Conservation (phyloP, 2,113 vertebrate genomes). For the Polypterus senegalus region DNA sequence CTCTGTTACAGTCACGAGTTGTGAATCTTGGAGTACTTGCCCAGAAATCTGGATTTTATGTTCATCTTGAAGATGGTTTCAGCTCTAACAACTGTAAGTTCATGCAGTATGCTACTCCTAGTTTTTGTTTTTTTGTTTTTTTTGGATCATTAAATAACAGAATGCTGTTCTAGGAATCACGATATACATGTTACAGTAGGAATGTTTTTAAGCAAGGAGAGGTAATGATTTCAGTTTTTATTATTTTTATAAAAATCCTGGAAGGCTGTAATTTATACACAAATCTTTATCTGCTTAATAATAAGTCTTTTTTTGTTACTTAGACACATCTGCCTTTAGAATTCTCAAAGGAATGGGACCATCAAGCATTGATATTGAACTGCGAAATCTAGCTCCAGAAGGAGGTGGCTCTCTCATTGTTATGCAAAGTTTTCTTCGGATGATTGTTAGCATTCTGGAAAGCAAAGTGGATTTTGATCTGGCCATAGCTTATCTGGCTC, state of each 20-base stretch:
- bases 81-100: slow-evolving; percentile 62
- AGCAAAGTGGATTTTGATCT: slow-evolving; percentile 78
- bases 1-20: slow-evolving; percentile 71
- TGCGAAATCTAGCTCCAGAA: slow-evolving; percentile 62
- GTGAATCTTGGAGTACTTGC: slow-evolving; percentile 59
- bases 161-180: no score
- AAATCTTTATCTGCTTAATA: no score
- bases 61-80: slow-evolving; percentile 62
- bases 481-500: slow-evolving; percentile 77
- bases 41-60: slow-evolving; percentile 69
- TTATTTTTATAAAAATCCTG: no score
- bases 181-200: no score
- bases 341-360: slow-evolving; percentile 65
- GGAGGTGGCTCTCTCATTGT: slow-evolving; percentile 57
- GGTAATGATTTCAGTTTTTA: no score
- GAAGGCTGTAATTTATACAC: no score
- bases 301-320: slow-evolving; percentile 4
- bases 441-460: slow-evolving; percentile 67
- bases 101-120: no score
- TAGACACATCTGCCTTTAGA: slow-evolving; percentile 53
- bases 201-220: no score
- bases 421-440: slow-evolving; percentile 69
- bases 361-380: slow-evolving; percentile 67
- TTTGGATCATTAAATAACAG: no score
- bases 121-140: no score